A percentile compares a stretch with the other conserved stretches of the same genome.
Conservation (phyloP, 2,888 invertebrate genomes). For the Podotricha telesiphe region DNA sequence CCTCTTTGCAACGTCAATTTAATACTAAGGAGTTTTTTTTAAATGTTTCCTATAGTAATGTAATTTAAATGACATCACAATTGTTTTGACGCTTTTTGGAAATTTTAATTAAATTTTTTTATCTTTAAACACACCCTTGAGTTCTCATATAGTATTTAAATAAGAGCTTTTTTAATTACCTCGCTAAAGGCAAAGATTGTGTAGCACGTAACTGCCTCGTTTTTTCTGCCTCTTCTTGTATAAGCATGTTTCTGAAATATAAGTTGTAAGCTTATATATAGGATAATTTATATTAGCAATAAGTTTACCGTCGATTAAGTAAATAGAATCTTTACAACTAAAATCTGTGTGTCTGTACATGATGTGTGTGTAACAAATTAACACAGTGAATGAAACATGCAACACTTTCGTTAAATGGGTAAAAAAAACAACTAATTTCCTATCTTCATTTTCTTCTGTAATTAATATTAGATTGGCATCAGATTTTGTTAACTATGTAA, state of each 20-base stretch:
- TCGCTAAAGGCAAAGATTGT: conserved; percentile 72
- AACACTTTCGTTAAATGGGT: conserved; percentile 2
- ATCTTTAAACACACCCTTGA: no score
- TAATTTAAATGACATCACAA: no score
- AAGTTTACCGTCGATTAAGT: no score
- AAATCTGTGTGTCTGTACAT: background rate
- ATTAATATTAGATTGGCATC: background rate
- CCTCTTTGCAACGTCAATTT: no score
- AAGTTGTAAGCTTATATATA: no score
- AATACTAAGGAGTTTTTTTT: no score
- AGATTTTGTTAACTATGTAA: background rate
- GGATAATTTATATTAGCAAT: no score
- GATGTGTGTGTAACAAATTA: conserved; percentile 4
- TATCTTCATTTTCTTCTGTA: background rate
- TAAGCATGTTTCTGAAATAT: conserved; percentile 56
- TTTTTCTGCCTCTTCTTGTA: conserved; percentile 72
- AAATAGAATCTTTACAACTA: no score
- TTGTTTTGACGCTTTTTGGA: no score
- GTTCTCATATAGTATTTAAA: background rate
- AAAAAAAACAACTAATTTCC: background rate
- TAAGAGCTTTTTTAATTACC: conserved; percentile 48
- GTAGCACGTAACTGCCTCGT: conserved; percentile 74
- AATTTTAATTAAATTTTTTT: no score
- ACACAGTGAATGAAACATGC: conserved; percentile 11
- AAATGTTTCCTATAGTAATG: no score